phyloP scores from a whole-genome alignment of 2,113 vertebrate genomes.

The Atrichornis clamosus region DNA sequence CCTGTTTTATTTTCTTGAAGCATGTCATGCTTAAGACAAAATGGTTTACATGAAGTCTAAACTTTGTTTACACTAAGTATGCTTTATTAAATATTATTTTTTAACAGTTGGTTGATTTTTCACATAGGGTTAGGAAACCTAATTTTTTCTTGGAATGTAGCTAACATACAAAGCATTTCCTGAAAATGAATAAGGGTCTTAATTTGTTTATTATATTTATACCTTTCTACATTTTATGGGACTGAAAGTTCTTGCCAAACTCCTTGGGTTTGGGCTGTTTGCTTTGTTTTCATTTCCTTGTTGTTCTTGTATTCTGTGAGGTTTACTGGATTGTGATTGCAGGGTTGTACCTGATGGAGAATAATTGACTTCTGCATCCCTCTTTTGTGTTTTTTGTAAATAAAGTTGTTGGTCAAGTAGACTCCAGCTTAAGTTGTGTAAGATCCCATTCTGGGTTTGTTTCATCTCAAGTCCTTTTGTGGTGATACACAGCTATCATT shows the following conservation, averaged over 20 bases:
- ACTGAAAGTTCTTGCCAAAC: not conserved
- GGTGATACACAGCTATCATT: not conserved
- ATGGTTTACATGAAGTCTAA: not conserved
- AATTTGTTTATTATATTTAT: not conserved
- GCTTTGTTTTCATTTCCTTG: not conserved
- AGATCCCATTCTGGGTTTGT: not conserved
- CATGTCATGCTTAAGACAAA: not conserved
- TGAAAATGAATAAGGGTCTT: not conserved
- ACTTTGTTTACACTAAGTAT: not conserved
- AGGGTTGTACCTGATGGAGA: not conserved
- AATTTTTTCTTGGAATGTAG: not conserved
- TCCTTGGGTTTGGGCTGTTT: not conserved
- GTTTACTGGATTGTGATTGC: not conserved
- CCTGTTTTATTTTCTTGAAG: not conserved
- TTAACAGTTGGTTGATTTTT: not conserved
- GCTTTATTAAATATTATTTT: not conserved
- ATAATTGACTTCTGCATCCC: not conserved
- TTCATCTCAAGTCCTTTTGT: not conserved
- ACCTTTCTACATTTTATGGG: not conserved
- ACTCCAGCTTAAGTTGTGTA: not conserved
- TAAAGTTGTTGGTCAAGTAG: not conserved
- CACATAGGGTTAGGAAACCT: not conserved
- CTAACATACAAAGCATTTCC: not conserved
- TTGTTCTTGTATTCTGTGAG: not conserved
- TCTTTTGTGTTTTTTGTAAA: not conserved